Evolutionary conservation across 2,888 invertebrate species (phyloP), one percentile per base, ranked within the genome.

Genomic region (Sarcophaga caerulescens): DNA sequence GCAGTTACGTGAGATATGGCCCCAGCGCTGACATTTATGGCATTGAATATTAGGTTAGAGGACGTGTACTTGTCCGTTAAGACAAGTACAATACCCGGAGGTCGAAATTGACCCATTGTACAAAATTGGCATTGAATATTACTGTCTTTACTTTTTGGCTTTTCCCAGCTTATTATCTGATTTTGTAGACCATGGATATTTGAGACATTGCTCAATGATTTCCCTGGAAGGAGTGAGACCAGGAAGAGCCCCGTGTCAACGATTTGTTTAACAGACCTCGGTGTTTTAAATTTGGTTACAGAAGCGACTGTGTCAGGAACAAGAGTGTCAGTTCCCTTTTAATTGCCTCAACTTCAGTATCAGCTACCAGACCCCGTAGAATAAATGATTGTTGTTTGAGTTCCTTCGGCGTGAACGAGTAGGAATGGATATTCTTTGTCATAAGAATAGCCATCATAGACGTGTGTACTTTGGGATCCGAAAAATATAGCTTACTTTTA

Each of bases 221-320:
- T 63, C 1, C 74, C 74, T 3, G 63, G 52, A 19, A 74, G 47
- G 1, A 74, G 47, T 3, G 63, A 74, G 6, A 74, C 60, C 17
- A 63, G 11, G 17, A 19, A 60, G 21, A 73, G 35, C 12, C 73
- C 73, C 4, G 62, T 21, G 60, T 74, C 73, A 0, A 17, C 6
- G 8, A 47, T 44, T 62, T 62, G 60, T 6, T 74, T 60, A 45
- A 62, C 17, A n/a, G 62, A 47, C 6, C 19, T 35, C 21, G 60
- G 44, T 3, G 73, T 74, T 47, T 62, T 74, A 17, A 62, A 74
- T 14, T 62, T 74, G 44, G 73, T 45, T 17, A 70, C 57, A 23
- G 23, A 23, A 11, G 57, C 57, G 10, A 70, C 52, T 23, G 70
- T 70, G 21, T 70, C 23, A 17, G 70, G 70, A 2, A 52, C 70